Percentiles rank a stretch among this genome's conserved stretches.
Conservation (phyloP, 2,113 vertebrate species). For the Plectropomus leopardus region DNA sequence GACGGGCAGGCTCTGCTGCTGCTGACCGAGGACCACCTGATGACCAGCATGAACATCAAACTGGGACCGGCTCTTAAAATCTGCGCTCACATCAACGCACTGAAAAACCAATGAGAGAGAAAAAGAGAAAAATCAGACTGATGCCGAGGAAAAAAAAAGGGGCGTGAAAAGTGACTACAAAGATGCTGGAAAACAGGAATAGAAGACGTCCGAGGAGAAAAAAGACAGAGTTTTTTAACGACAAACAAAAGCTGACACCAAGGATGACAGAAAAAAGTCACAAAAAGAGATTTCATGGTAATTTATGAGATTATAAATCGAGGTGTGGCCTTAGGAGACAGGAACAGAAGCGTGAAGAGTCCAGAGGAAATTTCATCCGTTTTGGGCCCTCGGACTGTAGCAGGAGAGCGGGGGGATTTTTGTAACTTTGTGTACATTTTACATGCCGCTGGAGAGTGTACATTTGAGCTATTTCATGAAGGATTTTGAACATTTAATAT, state of each 20-base stretch:
- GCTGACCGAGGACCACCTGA: conserved; percentile 97
- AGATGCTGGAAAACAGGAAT: neutral
- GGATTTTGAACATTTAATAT: conserved; percentile 89
- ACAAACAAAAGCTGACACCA: conserved; percentile 51
- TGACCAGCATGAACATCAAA: conserved; percentile 99
- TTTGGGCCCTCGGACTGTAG: conserved; percentile 54
- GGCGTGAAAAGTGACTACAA: too few species aligned
- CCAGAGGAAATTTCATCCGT: conserved; percentile 45
- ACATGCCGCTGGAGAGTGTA: conserved; percentile 82
- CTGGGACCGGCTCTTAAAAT: conserved; percentile 98
- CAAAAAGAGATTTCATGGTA: conserved; percentile 52
- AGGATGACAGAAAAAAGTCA: conserved; percentile 66
- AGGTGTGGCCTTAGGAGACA: conserved; percentile 65
- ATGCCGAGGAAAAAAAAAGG: neutral
- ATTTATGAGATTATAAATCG: conserved; percentile 54
- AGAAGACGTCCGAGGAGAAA: neutral
- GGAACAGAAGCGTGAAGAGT: conserved; percentile 25
- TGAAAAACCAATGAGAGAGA: conserved; percentile 90
- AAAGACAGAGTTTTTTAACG: neutral
- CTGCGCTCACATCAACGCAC: conserved; percentile 96
- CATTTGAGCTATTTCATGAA: conserved; percentile 84
- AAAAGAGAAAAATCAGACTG: too few species aligned
- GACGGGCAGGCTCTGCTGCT: conserved; percentile 98
- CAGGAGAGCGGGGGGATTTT: conserved; percentile 65
- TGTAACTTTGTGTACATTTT: conserved; percentile 84